Base-by-base conservation (phyloP, 2,113 vertebrate genomes). In the Pungitius pungitius region DNA sequence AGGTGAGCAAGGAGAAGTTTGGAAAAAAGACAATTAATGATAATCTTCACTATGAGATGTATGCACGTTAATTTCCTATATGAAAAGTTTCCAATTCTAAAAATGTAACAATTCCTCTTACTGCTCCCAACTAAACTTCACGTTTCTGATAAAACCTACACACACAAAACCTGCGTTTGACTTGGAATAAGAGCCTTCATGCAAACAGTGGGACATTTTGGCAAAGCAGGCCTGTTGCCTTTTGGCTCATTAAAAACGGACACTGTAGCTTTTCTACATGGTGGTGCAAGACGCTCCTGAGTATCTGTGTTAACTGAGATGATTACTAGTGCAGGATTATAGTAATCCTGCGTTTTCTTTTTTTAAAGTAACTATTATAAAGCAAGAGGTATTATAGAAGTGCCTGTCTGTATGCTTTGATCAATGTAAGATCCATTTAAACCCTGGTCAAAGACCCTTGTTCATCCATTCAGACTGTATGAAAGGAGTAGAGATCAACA, bases 241-340 rank as follows among this genome's bases (percentile, higher is more conserved):
- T 55, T 62, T n/a, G 54, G 52, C 26, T 72, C 47, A 24, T 65
- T 33, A 20, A 43, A 37, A 63, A 55, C 1, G n/a, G 35, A 69
- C 58, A 30, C 1, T 2, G 51, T 15, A 81, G 35, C 49, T 52
- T 81, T 79, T 73, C 12, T 37, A 69, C 54, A 56, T 0, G 39
- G 20, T 55, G 14, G 51, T 40, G 13, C 71, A 49, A 15, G 45
- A 67, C 13, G n/a, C 42, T 49, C 24, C 14, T 35, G 10, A 58
- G 62, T 52, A 33, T 11, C 61, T 47, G 20, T n/a, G 40, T n/a
- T n/a, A n/a, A 66, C 39, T 63, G 26, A 56, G 40, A 68, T 37
- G 17, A 54, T 56, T 68, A 72, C 77, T 61, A 58, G 9, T 2
- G 39, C 49, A 57, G 64, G 77, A 85, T 88, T 77, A 83, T 13